Conservation (phyloP, 30 jellyfish, hydroid and myxozoan species). For the Rhopilema esculentum region DNA sequence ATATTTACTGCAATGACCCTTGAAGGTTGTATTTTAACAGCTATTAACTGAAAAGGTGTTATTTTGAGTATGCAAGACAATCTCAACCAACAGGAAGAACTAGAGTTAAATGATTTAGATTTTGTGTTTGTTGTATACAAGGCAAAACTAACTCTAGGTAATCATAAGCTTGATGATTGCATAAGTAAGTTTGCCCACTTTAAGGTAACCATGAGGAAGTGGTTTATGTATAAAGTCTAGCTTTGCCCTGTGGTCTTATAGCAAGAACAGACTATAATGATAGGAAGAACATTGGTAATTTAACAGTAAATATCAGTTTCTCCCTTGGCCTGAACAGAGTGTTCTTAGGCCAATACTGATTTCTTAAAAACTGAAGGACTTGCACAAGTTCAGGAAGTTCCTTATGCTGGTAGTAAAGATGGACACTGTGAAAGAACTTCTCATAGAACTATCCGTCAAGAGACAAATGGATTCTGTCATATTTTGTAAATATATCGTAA, state of each 20-base stretch:
- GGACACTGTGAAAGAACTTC: neutral
- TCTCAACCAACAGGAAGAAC: neutral
- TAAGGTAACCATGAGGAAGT: too few species aligned
- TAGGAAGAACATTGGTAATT: neutral
- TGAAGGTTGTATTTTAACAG: constrained; percentile 53
- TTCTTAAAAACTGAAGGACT: neutral
- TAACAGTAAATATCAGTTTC: too few species aligned
- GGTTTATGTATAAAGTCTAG: too few species aligned
- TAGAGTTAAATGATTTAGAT: neutral
- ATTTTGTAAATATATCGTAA: neutral
- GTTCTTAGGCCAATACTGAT: neutral
- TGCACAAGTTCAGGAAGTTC: neutral
- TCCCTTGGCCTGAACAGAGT: neutral
- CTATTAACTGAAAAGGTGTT: neutral
- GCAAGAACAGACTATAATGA: too few species aligned
- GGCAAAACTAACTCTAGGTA: neutral
- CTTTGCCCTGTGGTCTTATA: neutral
- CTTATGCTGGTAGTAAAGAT: neutral
- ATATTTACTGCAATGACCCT: neutral
- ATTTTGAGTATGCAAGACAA: neutral
- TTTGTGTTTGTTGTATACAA: neutral
- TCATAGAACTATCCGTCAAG: neutral
- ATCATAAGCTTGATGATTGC: neutral
- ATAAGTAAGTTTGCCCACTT: too few species aligned
- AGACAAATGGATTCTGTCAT: neutral